Evolutionary conservation across 2,888 invertebrate genomes (phyloP).

Genomic region (Lochmaea capreae): DNA sequence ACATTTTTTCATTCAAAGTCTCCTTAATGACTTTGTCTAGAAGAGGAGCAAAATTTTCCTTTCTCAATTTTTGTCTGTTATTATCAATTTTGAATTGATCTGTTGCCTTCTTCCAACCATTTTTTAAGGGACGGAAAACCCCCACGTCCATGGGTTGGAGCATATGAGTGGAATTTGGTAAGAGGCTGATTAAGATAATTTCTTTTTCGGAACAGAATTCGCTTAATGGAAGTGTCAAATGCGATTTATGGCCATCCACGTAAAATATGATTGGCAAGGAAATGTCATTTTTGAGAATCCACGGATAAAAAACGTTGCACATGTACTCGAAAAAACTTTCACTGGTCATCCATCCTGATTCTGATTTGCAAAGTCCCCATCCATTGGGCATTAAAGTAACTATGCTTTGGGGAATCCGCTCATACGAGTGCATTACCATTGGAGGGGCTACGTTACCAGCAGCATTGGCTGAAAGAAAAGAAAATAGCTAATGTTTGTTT

Average conservation of each 20-base stretch:
- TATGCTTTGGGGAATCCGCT: too few species aligned
- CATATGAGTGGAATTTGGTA: conserved; percentile 22
- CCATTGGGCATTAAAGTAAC: too few species aligned
- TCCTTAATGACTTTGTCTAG: conserved; percentile 17
- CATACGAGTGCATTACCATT: too few species aligned
- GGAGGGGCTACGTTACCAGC: too few species aligned
- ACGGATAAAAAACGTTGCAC: too few species aligned
- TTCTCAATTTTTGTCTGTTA: conserved; percentile 16
- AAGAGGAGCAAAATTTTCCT: conserved; percentile 34
- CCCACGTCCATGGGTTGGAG: conserved; percentile 33
- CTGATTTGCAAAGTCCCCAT: too few species aligned
- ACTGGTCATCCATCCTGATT: too few species aligned
- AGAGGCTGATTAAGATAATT: conserved; percentile 24
- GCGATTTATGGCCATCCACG: conserved; percentile 22
- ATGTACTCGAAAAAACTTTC: too few species aligned
- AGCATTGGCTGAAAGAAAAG: too few species aligned
- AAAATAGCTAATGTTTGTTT: too few species aligned
- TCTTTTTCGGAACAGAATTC: conserved; percentile 25
- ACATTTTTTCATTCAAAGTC: conserved; percentile 20
- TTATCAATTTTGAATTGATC: conserved; percentile 25
- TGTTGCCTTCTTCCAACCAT: conserved; percentile 28
- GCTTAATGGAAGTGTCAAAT: conserved; percentile 19
- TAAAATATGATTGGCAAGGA: background rate
- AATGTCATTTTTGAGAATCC: too few species aligned
- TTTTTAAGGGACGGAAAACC: conserved; percentile 22